Conservation (phyloP, 2,888 invertebrate species). For the Stramonita haemastoma region DNA sequence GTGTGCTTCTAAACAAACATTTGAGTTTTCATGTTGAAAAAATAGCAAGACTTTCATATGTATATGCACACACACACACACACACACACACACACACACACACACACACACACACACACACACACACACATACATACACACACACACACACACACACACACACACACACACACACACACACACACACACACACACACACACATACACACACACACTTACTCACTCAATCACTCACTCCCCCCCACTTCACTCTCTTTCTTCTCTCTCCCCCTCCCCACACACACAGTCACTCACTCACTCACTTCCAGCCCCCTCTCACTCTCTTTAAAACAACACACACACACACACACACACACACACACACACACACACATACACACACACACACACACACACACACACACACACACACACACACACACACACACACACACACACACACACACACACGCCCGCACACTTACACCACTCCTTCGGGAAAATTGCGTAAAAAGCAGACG, state of each 20-base stretch:
- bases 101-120: not conserved
- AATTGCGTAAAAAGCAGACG: slow-evolving; percentile 55
- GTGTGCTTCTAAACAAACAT: too few species aligned
- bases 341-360: too few species aligned
- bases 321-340: not conserved
- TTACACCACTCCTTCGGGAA: slow-evolving; percentile 67
- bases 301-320: not conserved
- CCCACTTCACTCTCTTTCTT: not conserved
- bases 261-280: not conserved
- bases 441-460: too few species aligned
- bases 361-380: too few species aligned
- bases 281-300: too few species aligned
- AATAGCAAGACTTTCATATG: not conserved
- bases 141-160: too few species aligned
- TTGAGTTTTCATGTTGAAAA: too few species aligned
- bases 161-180: too few species aligned
- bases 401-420: not conserved
- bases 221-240: not conserved
- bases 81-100: slow-evolving; percentile 12
- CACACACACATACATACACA: not conserved
- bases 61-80: not conserved
- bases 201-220: too few species aligned
- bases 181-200: too few species aligned
- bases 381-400: not conserved
- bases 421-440: not conserved